Evolutionary conservation across 1,140 invertebrate species (phyloP).

Genomic region (Pseudomyrmex concolor): DNA sequence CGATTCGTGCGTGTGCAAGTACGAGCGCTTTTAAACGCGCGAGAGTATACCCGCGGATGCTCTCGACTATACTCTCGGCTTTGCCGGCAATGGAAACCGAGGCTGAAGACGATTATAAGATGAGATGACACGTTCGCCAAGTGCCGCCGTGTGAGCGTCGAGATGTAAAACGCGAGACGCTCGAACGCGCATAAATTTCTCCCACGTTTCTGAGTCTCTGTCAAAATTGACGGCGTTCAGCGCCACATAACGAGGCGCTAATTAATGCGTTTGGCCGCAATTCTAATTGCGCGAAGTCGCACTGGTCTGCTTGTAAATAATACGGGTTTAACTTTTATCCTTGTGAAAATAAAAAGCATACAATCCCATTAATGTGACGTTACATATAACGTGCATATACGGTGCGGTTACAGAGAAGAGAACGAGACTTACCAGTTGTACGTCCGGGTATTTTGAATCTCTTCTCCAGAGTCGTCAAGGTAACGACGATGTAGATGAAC

Average conservation of each 20-base stretch:
- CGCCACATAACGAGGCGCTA: not conserved
- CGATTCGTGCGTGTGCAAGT: conserved; percentile 46
- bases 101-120: conserved; percentile 49
- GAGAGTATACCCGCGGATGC: conserved; percentile 35
- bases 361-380: not conserved
- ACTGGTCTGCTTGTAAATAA: not conserved
- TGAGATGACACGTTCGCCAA: conserved; percentile 35
- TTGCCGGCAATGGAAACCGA: conserved; percentile 55
- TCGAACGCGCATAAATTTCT: conserved; percentile 1
- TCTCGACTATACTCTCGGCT: conserved; percentile 33
- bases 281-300: conserved; percentile 1
- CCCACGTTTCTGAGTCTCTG: not conserved
- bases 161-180: not conserved
- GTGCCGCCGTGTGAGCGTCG: not conserved
- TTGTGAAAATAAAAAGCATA: not conserved
- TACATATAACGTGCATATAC: not conserved
- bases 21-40: conserved; percentile 53
- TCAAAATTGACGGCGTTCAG: not conserved
- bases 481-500: conserved; percentile 89
- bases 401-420: not conserved
- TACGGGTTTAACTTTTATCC: not conserved
- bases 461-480: conserved; percentile 89
- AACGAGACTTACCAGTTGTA: conserved; percentile 87
- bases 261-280: not conserved
- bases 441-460: conserved; percentile 90